Base-by-base conservation (phyloP, 2,797 vertebrate genomes). In the Paramormyrops hopkinsi region DNA sequence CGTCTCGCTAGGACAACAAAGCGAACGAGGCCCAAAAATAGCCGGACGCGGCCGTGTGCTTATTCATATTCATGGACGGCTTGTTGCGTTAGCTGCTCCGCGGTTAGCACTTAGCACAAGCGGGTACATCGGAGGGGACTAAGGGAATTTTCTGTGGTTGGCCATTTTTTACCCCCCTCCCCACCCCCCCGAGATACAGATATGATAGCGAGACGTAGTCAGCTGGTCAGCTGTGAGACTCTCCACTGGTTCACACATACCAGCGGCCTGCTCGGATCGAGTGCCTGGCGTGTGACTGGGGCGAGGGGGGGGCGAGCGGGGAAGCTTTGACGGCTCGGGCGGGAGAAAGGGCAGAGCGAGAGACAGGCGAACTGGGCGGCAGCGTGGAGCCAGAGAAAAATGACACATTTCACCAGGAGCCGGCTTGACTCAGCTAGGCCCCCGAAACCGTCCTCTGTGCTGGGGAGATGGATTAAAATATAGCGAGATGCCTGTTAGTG, bases 221-320 rank as follows among this genome's bases (percentile, higher is more conserved):
- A 54, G 3, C 93, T 93, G 93, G 95, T 95, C 95, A 94, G 37
- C 93, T 94, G 94, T 92, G 93, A 94, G 91, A 94, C 94, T 93
- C 92, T 93, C 92, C 95, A 95, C 94, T 95, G 94, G 94, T 94
- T 94, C 95, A 95, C 95, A 95, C 95, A 95, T 95, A 95, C 93
- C 88, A 92, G 93, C 93, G 95, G 94, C 92, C 93, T 94, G 92
- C 93, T 94, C 92, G 90, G 92, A 95, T 93, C 92, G 92, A 88
- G 90, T 93, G 86, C 92, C 92, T 25, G 82, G 91, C 83, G 89
- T 92, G 17, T 83, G 86, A 83, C 86, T 83, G 87, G 9, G 29
- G n/a, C 19, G 51, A 0, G 93, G 53, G 25, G 29, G 1, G 17
- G 25, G 3, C n/a, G 4, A 25, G 12, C 12, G 22, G 19, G 91